phyloP scores from a whole-genome alignment of 2,797 vertebrate genomes.

The Artibeus lituratus region DNA sequence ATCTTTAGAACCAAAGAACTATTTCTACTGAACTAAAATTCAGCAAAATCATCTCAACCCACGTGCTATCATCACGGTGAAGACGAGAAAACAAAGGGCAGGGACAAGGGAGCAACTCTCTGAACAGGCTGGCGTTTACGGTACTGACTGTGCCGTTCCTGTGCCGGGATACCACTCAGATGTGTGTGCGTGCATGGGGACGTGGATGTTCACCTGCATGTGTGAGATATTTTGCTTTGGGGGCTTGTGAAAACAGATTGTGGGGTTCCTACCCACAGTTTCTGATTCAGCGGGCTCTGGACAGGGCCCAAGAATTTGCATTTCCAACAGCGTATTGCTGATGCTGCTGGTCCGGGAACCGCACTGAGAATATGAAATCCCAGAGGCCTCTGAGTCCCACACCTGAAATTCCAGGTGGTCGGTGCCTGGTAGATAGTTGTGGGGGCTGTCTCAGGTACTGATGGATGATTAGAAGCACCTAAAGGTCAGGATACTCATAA shows the following conservation, averaged over 20 bases:
- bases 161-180: too few species aligned
- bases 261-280: neutral
- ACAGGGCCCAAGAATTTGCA: neutral
- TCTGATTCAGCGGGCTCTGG: neutral
- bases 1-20: neutral
- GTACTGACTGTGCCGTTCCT: neutral
- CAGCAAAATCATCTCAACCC: neutral
- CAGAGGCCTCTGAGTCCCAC: neutral
- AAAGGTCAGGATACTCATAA: neutral
- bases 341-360: neutral
- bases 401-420: neutral
- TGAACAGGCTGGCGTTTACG: neutral
- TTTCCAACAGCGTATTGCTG: neutral
- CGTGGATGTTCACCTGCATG: too few species aligned
- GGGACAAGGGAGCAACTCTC: neutral
- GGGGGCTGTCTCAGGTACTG: too few species aligned
- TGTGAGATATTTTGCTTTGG: neutral
- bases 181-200: accelerated
- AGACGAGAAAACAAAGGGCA: neutral
- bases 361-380: neutral
- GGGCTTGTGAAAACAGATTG: neutral
- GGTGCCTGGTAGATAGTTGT: neutral
- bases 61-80: neutral
- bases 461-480: neutral
- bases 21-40: neutral